phyloP scores from a whole-genome alignment of 2,113 vertebrate species.

The Probosciger aterrimus region DNA sequence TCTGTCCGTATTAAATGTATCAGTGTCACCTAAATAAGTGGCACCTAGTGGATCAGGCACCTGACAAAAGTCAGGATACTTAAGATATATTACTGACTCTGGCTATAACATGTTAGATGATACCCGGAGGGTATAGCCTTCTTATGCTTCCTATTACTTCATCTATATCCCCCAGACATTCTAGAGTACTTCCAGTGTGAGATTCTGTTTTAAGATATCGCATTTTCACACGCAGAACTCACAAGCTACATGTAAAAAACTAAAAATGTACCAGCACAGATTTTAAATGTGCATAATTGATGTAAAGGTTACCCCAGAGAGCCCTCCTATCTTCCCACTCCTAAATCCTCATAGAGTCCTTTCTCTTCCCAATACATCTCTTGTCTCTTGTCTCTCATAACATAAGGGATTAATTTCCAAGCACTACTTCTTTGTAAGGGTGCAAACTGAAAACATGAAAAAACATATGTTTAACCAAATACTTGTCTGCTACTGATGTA shows the following conservation, averaged over 20 bases:
- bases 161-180: not conserved
- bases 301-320: not conserved
- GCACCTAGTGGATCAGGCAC: not conserved
- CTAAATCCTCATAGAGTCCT: not conserved
- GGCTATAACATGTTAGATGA: not conserved
- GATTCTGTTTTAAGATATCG: not conserved
- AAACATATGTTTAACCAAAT: not conserved
- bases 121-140: not conserved
- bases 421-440: not conserved
- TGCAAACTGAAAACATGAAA: not conserved
- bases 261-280: not conserved
- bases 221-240: not conserved
- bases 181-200: not conserved
- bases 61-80: not conserved
- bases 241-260: not conserved
- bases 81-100: not conserved
- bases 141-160: not conserved
- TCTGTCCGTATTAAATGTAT: not conserved
- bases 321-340: not conserved
- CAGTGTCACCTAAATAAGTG: not conserved
- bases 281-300: not conserved
- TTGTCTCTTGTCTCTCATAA: not conserved
- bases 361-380: not conserved
- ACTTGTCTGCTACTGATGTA: not conserved
- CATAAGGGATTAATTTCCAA: not conserved